Conservation (phyloP, 2,797 vertebrate species). For the Vespertilio murinus region DNA sequence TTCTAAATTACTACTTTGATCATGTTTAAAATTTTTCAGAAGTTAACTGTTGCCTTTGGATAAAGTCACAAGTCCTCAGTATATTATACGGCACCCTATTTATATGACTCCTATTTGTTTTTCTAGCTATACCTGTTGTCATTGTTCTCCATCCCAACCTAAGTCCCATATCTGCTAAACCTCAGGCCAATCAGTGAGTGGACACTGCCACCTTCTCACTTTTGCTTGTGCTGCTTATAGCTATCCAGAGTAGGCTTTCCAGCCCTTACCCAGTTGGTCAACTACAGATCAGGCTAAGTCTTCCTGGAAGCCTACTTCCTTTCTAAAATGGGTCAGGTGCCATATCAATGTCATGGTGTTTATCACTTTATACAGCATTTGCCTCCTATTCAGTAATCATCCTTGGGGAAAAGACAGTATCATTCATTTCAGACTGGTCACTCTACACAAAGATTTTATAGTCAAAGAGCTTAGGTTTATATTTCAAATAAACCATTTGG, state of each 20-base stretch:
- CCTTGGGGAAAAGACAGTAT: background rate
- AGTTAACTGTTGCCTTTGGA: background rate
- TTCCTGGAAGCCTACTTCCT: background rate
- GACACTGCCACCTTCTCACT: background rate
- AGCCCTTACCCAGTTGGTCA: background rate
- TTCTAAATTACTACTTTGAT: background rate
- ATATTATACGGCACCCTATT: background rate
- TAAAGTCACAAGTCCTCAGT: background rate
- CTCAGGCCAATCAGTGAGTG: background rate
- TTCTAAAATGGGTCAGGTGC: background rate
- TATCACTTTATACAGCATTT: background rate
- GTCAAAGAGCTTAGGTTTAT: background rate
- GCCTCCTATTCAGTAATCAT: background rate
- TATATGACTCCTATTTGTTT: background rate
- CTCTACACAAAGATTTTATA: background rate
- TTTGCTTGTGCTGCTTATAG: background rate
- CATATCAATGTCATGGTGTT: background rate
- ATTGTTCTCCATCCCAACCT: background rate
- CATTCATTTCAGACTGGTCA: background rate
- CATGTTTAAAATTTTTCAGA: background rate
- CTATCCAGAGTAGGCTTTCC: background rate
- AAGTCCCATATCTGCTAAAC: background rate
- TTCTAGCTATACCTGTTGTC: background rate
- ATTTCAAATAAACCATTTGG: background rate
- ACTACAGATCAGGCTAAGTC: background rate